Evolutionary conservation across 2,113 vertebrate species (phyloP).

Genomic region (Corythaixoides concolor): DNA sequence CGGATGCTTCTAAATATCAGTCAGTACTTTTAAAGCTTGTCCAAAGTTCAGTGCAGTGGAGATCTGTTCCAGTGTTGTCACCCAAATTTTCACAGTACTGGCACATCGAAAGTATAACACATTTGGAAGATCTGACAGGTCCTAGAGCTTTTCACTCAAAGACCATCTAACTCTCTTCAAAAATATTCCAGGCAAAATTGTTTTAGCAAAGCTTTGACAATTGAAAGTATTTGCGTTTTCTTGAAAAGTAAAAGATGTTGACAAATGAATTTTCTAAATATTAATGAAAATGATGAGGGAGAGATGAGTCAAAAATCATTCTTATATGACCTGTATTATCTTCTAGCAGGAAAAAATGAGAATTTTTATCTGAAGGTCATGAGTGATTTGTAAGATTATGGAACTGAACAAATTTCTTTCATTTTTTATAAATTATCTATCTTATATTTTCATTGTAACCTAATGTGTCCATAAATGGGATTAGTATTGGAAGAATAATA

Average conservation of each 20-base stretch:
- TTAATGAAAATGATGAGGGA: background rate
- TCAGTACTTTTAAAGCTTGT: background rate
- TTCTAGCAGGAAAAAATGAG: background rate
- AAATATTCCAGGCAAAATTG: background rate
- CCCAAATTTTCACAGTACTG: background rate
- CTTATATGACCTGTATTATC: background rate
- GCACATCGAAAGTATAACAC: fast-evolving
- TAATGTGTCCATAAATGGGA: background rate
- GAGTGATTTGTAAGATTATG: background rate
- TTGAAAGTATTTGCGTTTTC: background rate
- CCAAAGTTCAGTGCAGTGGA: background rate
- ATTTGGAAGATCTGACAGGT: background rate
- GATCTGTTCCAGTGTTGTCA: background rate
- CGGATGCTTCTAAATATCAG: background rate
- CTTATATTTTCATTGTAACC: background rate
- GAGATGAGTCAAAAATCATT: background rate
- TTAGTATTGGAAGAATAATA: background rate
- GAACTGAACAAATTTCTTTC: background rate
- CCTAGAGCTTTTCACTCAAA: background rate
- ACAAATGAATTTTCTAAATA: background rate
- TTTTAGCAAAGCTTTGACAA: background rate
- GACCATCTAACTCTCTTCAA: background rate
- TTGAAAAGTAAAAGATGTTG: background rate
- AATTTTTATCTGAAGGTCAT: background rate
- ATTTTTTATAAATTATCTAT: background rate